These are phyloP conservation scores for Romanogobio albipinnatus DNA, from an alignment of 2,113 vertebrate genomes.

Conservation along the genomic window DNA sequence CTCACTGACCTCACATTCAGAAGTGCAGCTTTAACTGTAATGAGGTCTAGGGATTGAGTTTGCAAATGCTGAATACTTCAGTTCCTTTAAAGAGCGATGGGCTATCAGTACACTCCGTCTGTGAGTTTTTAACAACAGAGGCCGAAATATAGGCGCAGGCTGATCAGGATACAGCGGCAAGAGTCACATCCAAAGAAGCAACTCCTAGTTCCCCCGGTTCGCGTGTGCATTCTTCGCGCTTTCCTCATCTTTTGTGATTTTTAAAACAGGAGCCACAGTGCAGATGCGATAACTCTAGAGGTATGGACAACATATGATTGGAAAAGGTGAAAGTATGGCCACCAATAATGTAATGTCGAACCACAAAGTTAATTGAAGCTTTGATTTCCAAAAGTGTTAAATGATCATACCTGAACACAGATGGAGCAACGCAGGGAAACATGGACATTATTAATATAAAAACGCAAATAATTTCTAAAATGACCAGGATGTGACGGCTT, in stretches of 20 bases:
- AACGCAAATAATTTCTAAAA: too few relatives aligned
- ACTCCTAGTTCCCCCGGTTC: background rate
- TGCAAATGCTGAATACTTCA: background rate
- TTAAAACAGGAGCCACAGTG: background rate
- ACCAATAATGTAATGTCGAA: background rate
- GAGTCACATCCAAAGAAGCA: too few relatives aligned
- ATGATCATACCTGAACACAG: too few relatives aligned
- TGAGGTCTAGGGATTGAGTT: background rate
- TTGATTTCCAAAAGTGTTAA: too few relatives aligned
- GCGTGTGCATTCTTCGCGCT: background rate
- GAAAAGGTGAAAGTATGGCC: background rate
- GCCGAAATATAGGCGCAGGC: too few relatives aligned
- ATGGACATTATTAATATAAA: too few relatives aligned
- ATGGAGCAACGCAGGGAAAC: too few relatives aligned
- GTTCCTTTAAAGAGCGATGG: background rate
- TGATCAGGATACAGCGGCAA: too few relatives aligned
- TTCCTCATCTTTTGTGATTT: too few relatives aligned
- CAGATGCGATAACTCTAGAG: too few relatives aligned
- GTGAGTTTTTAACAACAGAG: background rate
- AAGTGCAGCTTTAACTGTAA: background rate
- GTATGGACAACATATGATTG: background rate
- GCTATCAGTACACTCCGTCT: background rate
- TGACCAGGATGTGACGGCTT: background rate
- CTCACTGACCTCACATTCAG: background rate
- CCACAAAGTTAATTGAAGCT: background rate